phyloP scores from a whole-genome alignment of 2,797 vertebrate species.

The Anguilla megastoma region DNA sequence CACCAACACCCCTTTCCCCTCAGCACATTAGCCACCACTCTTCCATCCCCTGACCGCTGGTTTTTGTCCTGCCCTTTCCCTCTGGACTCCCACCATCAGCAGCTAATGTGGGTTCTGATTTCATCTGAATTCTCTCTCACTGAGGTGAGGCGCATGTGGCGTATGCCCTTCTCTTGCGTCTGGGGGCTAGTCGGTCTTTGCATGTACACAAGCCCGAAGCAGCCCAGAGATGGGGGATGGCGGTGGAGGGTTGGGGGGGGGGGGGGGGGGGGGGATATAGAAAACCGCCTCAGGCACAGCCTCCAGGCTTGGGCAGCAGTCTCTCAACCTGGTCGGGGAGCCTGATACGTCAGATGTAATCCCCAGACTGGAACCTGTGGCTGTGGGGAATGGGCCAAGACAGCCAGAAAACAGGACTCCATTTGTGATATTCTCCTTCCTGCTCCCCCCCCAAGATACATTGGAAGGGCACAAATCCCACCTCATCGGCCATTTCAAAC shows the following conservation, averaged over 20 bases:
- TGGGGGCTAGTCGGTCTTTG: conserved; percentile 30
- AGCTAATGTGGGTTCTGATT: conserved; percentile 38
- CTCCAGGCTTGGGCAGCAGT: background rate
- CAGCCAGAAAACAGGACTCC: background rate
- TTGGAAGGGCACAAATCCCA: background rate
- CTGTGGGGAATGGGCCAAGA: background rate
- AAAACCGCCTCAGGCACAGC: background rate
- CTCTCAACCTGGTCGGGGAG: background rate
- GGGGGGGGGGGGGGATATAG: background rate
- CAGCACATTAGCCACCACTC: conserved; percentile 9
- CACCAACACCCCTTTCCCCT: conserved; percentile 30
- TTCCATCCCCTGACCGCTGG: conserved; percentile 39
- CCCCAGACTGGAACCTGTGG: background rate
- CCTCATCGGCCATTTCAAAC: background rate
- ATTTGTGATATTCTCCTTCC: background rate
- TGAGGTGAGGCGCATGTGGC: conserved; percentile 12
- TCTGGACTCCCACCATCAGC: background rate
- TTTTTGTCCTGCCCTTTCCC: conserved; percentile 34
- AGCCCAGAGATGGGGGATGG: conserved; percentile 21
- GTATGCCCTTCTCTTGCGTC: conserved; percentile 37
- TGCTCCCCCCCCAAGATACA: background rate
- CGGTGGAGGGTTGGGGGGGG: background rate
- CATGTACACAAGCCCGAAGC: conserved; percentile 23
- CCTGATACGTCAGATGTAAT: background rate
- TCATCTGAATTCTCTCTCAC: conserved; percentile 40